Evolutionary conservation across 2,888 invertebrate species (phyloP).

Genomic region (Eilema depressum): DNA sequence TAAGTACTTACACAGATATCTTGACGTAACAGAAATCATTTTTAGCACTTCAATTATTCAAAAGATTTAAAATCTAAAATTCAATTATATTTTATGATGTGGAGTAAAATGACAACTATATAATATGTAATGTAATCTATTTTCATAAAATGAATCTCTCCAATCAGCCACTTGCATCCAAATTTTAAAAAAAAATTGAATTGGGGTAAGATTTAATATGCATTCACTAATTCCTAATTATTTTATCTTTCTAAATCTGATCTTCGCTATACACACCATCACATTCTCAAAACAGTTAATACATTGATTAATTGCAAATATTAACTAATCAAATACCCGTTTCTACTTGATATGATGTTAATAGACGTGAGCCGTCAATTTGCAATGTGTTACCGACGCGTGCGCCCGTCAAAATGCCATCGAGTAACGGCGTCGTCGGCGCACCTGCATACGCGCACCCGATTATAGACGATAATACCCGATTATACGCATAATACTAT

Average conservation of each 20-base stretch:
- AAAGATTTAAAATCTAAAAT: too few relatives aligned
- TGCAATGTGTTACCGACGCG: constrained; percentile 59
- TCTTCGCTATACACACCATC: not conserved
- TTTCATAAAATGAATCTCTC: too few relatives aligned
- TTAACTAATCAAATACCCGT: constrained; percentile 37
- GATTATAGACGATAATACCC: constrained; percentile 49
- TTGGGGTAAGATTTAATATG: too few relatives aligned
- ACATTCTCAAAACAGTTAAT: not conserved
- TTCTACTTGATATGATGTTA: constrained; percentile 36
- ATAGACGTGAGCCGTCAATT: constrained; percentile 65
- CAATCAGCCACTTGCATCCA: too few relatives aligned
- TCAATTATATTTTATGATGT: too few relatives aligned
- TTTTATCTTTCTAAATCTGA: not conserved
- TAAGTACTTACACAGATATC: too few relatives aligned
- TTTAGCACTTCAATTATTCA: too few relatives aligned
- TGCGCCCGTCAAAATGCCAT: constrained; percentile 57
- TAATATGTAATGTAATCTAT: too few relatives aligned
- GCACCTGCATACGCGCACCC: constrained; percentile 55
- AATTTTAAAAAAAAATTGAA: too few relatives aligned
- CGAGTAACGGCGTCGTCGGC: constrained; percentile 55
- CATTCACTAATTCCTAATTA: not conserved
- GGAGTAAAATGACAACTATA: too few relatives aligned
- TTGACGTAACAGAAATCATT: too few relatives aligned
- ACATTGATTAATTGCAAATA: constrained; percentile 15
- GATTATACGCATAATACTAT: constrained; percentile 56